phyloP scores from a whole-genome alignment of 2,888 invertebrate genomes.

The Caenorhabditis panamensis region DNA sequence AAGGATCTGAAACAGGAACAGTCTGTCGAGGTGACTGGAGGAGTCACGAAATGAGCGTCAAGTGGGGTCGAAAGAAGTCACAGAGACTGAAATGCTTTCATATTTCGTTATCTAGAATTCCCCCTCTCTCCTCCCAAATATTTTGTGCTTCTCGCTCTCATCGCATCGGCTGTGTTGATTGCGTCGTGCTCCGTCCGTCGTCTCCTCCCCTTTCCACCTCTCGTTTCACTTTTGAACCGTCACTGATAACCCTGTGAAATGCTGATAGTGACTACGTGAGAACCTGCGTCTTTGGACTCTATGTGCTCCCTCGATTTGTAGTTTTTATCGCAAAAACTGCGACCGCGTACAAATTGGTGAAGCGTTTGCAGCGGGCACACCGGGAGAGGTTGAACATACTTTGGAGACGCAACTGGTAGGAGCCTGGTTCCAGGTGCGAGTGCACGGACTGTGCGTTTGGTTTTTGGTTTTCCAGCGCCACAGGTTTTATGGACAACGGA shows the following conservation, averaged over 20 bases:
- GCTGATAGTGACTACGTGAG: constrained; percentile 24
- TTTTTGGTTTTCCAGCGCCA: neutral
- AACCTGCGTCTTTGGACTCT: constrained; percentile 16
- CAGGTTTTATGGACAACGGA: neutral
- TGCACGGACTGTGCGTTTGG: neutral
- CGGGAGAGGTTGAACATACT: constrained; percentile 24
- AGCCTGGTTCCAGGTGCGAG: constrained; percentile 2
- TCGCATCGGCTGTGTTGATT: constrained; percentile 37
- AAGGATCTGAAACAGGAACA: constrained; percentile 32
- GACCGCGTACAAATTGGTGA: constrained; percentile 5
- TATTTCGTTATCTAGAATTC: constrained; percentile 21
- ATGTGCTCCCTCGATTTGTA: constrained; percentile 5
- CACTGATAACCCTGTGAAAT: constrained; percentile 34
- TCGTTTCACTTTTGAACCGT: constrained; percentile 53
- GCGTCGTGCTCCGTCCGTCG: constrained; percentile 19
- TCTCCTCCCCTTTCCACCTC: constrained; percentile 13
- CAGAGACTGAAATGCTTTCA: constrained; percentile 33
- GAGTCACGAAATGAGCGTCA: constrained; percentile 41
- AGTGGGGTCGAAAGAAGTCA: constrained; percentile 10
- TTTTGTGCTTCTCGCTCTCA: constrained; percentile 38
- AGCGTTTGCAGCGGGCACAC: constrained; percentile 19
- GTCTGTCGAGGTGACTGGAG: constrained; percentile 28
- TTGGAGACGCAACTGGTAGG: constrained; percentile 24
- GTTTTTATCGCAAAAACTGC: constrained; percentile 32
- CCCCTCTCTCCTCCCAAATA: constrained; percentile 10